A percentile compares a stretch with the other conserved stretches of the same genome.
These are phyloP conservation scores for Copsychus sechellarum DNA, from an alignment of 2,113 vertebrate genomes.

Conservation along the genomic window DNA sequence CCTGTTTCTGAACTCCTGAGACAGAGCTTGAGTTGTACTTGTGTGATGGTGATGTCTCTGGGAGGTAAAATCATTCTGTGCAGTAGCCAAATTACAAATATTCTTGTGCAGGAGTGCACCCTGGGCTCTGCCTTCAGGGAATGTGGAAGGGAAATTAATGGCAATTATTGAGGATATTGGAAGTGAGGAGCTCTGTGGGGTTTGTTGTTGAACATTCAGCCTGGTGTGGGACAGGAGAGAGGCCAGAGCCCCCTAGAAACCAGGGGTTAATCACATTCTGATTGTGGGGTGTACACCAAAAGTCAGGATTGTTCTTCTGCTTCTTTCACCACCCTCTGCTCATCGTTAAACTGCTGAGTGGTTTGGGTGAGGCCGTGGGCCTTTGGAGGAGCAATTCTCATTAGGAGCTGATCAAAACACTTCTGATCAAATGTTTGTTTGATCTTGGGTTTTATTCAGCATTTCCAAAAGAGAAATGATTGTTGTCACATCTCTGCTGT, in stretches of 20 bases:
- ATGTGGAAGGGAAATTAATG: not conserved
- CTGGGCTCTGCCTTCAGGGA: not conserved
- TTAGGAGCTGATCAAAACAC: not conserved
- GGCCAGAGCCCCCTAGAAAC: not conserved
- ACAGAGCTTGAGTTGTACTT: accelerated
- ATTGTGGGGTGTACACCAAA: not conserved
- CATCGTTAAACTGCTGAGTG: not conserved
- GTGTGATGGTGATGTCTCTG: not conserved
- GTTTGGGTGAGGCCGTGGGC: not conserved
- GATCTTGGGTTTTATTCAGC: not conserved
- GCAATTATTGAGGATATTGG: not conserved
- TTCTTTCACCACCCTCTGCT: not conserved
- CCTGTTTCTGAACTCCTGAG: not conserved
- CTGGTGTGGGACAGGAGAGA: not conserved
- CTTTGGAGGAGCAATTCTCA: not conserved
- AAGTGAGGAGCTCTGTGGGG: not conserved
- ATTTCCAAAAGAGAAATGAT: not conserved
- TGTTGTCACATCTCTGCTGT: not conserved
- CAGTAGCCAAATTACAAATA: not conserved
- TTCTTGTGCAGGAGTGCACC: not conserved
- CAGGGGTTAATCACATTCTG: not conserved
- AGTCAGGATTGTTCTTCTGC: not conserved
- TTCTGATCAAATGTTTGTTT: not conserved
- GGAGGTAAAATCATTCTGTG: not conserved
- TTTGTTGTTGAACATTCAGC: not conserved